Evolutionary conservation across 92 coral and sea anemone genomes (phyloP).

Genomic region (Palythoa grandis): DNA sequence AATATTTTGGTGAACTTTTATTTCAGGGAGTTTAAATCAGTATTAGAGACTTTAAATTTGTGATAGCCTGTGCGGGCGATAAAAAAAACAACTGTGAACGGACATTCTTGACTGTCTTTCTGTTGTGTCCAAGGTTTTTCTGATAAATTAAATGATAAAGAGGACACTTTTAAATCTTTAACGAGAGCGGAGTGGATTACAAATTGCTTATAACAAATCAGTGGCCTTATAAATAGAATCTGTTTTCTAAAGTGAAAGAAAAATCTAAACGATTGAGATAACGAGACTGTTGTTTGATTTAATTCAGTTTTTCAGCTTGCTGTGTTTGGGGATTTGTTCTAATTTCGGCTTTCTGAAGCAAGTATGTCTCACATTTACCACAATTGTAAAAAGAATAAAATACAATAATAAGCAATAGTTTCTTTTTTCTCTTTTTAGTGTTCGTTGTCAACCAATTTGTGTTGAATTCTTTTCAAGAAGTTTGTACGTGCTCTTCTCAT

Average conservation of each 20-base stretch:
- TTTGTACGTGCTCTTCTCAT: not conserved
- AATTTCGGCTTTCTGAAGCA: not conserved
- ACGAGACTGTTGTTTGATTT: not conserved
- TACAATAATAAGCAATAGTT: not conserved
- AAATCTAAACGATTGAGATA: not conserved
- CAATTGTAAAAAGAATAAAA: not conserved
- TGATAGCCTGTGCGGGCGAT: not conserved
- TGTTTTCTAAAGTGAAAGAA: not conserved
- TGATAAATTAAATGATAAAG: slow-evolving; percentile 22
- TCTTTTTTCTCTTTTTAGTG: not conserved
- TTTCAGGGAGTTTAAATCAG: no score
- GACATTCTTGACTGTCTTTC: not conserved
- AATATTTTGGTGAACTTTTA: no score
- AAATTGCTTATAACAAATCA: slow-evolving; percentile 6
- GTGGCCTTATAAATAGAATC: not conserved
- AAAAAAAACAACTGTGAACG: not conserved
- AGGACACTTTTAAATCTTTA: slow-evolving; percentile 33
- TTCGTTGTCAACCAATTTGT: not conserved
- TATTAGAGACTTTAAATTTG: no score
- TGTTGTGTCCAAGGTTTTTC: slow-evolving; percentile 1
- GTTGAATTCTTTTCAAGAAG: not conserved
- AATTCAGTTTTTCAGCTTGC: not conserved
- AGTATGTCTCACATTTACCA: not conserved
- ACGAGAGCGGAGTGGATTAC: not conserved
- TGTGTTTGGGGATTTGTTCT: not conserved